These are phyloP conservation scores for Phania funesta DNA, from an alignment of 2,888 invertebrate species.

Conservation along the genomic window DNA sequence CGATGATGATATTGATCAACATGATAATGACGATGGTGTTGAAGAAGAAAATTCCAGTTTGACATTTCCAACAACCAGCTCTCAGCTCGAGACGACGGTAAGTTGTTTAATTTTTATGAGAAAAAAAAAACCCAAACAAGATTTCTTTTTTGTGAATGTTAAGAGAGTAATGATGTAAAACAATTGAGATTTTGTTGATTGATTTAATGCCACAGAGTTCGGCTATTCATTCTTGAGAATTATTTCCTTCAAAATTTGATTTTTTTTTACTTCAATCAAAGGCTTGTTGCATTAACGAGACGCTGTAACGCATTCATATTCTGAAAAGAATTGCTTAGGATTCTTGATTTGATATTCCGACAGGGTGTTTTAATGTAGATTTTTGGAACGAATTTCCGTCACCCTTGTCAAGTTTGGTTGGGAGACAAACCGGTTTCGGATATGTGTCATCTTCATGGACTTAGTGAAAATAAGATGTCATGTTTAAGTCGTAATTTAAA, in stretches of 20 bases:
- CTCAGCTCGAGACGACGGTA: constrained; percentile 54
- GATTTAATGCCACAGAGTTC: constrained; percentile 9
- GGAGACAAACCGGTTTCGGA: no score
- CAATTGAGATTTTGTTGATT: not conserved
- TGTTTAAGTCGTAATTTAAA: no score
- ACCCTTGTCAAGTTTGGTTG: no score
- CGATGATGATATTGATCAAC: constrained; percentile 12
- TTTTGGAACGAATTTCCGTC: no score
- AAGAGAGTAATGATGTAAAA: constrained; percentile 24
- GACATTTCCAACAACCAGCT: constrained; percentile 45
- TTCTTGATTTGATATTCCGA: no score
- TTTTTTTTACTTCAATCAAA: not conserved
- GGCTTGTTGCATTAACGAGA: no score
- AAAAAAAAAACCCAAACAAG: constrained; percentile 1
- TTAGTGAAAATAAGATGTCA: no score
- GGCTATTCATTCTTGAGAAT: not conserved
- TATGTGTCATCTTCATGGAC: no score
- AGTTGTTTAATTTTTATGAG: constrained; percentile 47
- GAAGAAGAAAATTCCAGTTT: constrained; percentile 61
- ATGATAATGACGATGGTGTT: constrained; percentile 30
- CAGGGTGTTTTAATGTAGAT: no score
- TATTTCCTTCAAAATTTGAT: no score
- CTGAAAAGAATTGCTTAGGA: no score
- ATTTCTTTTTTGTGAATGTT: constrained; percentile 10
- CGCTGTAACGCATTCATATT: no score